Base-by-base conservation (phyloP, 2,888 invertebrate species). In the Agonopterix alstromeriana region DNA sequence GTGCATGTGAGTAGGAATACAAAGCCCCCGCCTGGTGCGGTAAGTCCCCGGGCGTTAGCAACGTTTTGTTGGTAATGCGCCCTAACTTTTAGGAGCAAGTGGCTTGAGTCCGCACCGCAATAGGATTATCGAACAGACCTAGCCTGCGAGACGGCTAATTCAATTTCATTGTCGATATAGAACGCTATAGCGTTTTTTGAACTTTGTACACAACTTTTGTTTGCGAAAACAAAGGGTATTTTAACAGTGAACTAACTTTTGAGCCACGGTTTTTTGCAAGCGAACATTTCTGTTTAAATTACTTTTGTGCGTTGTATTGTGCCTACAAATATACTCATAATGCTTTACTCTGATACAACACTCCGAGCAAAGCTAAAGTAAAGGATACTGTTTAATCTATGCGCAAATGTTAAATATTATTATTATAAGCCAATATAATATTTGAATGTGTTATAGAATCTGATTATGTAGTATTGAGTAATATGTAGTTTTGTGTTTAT, bases 101-200 rank as follows among this genome's bases (percentile, higher is more conserved):
- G 71, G 72, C 65, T 67, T 64, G 70, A 70, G 73, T 67, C 70
- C 65, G 57, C 63, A 67, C 82, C 82, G 67, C 83, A 85, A 84
- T 80, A 80, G 83, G 82, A 84, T 84, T 84, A 81, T 76, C 66
- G 65, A 70, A 42, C 73, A 77, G 67, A 75, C 71, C 71, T 73
- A 75, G 70, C 70, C 73, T 63, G 67, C 66, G 66, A 71, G 73
- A 68, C 70, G 55, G 69, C 70, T 79, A 77, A 82, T 82, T 77
- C 76, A 73, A 77, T 79, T 76, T 71, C 70, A 75, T 70, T 77
- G 76, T 74, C 71, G 64, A 75, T 74, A 70, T 67, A 67, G 66
- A 73, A 71, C 42, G 11, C 61, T 17, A 17, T 14, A 38, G 8
- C 46, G 11, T 42, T 41, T 43, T 46, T 46, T 46, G 40, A 11